Percentiles rank a stretch among this genome's conserved stretches.
These are phyloP conservation scores for Hemithea aestivaria DNA, from an alignment of 2,888 invertebrate species.

Conservation along the genomic window DNA sequence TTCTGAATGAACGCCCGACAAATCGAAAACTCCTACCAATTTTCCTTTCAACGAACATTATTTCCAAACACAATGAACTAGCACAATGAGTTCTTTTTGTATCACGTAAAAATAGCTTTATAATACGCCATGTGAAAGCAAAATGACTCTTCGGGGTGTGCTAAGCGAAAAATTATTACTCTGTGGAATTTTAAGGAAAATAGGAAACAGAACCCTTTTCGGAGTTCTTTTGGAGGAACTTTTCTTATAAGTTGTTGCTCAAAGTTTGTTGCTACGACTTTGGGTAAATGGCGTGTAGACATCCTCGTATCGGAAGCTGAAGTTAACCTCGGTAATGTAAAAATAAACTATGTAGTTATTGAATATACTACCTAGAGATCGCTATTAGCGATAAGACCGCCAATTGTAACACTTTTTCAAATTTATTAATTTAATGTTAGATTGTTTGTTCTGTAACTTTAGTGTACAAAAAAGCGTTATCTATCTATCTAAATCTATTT, in stretches of 20 bases:
- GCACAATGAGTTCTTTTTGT: slow-evolving; percentile 36
- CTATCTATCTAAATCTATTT: too few species aligned
- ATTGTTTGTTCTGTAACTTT: too few species aligned
- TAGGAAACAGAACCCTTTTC: slow-evolving; percentile 43
- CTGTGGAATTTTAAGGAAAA: slow-evolving; percentile 53
- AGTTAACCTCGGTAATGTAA: too few species aligned
- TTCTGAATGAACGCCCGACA: slow-evolving; percentile 21
- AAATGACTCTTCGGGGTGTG: slow-evolving; percentile 60
- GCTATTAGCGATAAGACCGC: too few species aligned
- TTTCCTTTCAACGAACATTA: slow-evolving; percentile 37
- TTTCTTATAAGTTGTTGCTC: slow-evolving; percentile 13
- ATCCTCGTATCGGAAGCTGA: too few species aligned
- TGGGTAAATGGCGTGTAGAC: too few species aligned
- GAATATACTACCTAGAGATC: too few species aligned
- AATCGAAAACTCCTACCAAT: slow-evolving; percentile 24
- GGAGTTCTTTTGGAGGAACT: slow-evolving; percentile 29
- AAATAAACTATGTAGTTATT: too few species aligned
- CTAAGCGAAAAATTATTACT: slow-evolving; percentile 58
- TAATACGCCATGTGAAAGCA: slow-evolving; percentile 48
- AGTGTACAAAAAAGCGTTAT: too few species aligned
- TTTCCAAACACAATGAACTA: slow-evolving; percentile 43
- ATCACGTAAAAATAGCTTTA: slow-evolving; percentile 45
- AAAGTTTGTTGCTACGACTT: slow-evolving; percentile 7
- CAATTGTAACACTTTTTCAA: too few species aligned
- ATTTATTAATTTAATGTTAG: too few species aligned